These are phyloP conservation scores for Microchrysa polita DNA, from an alignment of 2,888 invertebrate genomes.

Conservation along the genomic window DNA sequence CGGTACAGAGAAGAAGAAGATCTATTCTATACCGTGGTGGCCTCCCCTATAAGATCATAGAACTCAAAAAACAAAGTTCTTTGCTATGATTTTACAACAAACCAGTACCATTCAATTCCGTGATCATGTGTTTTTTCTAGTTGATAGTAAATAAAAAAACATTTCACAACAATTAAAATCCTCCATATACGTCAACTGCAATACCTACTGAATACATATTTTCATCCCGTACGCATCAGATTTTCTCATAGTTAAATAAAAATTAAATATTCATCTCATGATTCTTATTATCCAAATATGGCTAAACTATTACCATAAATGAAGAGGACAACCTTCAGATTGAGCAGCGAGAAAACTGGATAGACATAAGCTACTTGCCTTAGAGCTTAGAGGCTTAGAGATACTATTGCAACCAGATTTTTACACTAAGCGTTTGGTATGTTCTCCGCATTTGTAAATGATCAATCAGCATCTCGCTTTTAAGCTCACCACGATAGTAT, in stretches of 20 bases:
- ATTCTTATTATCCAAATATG: slow-evolving; percentile 29
- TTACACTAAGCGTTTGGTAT: neutral
- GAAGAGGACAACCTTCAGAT: slow-evolving; percentile 35
- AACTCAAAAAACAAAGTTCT: too few species aligned
- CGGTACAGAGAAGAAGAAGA: too few species aligned
- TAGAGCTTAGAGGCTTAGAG: too few species aligned
- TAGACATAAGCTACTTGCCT: neutral
- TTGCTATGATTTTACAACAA: too few species aligned
- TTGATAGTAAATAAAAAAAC: neutral
- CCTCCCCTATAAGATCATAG: too few species aligned
- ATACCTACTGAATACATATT: neutral
- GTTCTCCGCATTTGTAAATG: neutral
- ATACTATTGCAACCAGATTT: neutral
- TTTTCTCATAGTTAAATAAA: neutral
- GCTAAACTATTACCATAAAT: slow-evolving; percentile 23
- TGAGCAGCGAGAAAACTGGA: slow-evolving; percentile 8
- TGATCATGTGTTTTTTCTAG: too few species aligned
- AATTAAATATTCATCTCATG: slow-evolving; percentile 32
- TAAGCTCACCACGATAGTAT: neutral
- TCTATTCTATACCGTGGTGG: too few species aligned
- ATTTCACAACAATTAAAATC: slow-evolving; percentile 30
- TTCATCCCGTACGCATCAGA: neutral
- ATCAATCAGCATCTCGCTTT: neutral
- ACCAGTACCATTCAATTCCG: too few species aligned
- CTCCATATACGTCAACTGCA: slow-evolving; percentile 16